Evolutionary conservation across 1,140 invertebrate species (phyloP).

Genomic region (Piezodorus guildinii): DNA sequence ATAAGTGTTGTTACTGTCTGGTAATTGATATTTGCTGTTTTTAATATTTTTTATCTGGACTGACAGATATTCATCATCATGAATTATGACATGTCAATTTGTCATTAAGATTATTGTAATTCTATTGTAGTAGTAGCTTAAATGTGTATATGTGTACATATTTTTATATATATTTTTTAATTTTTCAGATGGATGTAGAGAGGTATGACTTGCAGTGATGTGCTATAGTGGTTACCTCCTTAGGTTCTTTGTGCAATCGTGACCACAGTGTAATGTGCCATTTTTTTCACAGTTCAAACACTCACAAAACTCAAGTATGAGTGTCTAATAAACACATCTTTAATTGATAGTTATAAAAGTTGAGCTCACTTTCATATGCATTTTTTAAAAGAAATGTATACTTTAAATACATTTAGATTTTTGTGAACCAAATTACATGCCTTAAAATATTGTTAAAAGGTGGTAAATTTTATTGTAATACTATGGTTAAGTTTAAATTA

Average conservation of each 20-base stretch:
- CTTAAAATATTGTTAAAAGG: slow-evolving; percentile 2
- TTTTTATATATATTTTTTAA: not conserved
- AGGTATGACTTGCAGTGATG: slow-evolving; percentile 23
- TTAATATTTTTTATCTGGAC: no score
- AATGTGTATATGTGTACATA: no score
- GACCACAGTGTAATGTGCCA: slow-evolving; percentile 22
- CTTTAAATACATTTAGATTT: not conserved
- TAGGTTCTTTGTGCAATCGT: slow-evolving; percentile 20
- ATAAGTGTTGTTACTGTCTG: no score
- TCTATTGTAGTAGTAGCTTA: not conserved
- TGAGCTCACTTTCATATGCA: slow-evolving; percentile 12
- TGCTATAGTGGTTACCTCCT: slow-evolving; percentile 20
- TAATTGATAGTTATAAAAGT: slow-evolving; percentile 10
- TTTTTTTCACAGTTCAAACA: slow-evolving; percentile 17
- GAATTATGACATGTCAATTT: no score
- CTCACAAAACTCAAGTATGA: slow-evolving; percentile 5
- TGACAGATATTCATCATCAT: no score
- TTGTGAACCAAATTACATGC: slow-evolving; percentile 4
- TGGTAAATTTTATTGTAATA: not conserved
- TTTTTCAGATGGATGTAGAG: slow-evolving; percentile 26
- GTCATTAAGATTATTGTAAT: no score
- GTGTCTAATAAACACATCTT: slow-evolving; percentile 12
- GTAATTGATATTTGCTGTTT: no score
- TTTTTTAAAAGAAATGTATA: not conserved
- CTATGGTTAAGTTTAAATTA: slow-evolving; percentile 1